A percentile compares a stretch with the other conserved stretches of the same genome.
These are phyloP conservation scores for Mylabris sibirica DNA, from an alignment of 2,888 invertebrate genomes.

Conservation along the genomic window DNA sequence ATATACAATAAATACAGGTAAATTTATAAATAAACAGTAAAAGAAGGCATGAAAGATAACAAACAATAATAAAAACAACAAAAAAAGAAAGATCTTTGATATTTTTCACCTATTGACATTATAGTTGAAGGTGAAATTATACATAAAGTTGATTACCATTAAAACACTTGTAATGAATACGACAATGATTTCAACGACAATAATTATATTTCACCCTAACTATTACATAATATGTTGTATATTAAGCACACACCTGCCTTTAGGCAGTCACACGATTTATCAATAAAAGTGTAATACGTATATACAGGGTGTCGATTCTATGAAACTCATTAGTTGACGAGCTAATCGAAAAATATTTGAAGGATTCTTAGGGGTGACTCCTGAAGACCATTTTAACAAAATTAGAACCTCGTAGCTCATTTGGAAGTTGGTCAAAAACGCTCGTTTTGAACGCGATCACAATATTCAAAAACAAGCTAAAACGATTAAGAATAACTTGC, in stretches of 20 bases:
- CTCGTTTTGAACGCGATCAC: too few species aligned
- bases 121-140: slow-evolving; percentile 5
- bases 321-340: too few species aligned
- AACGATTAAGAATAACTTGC: too few species aligned
- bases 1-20: background rate
- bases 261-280: background rate
- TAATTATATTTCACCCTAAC: slow-evolving; percentile 5
- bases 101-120: slow-evolving; percentile 8
- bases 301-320: too few species aligned
- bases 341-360: too few species aligned
- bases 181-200: background rate
- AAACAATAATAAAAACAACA: background rate
- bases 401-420: too few species aligned
- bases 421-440: too few species aligned
- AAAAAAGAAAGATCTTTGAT: too few species aligned
- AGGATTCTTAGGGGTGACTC: too few species aligned
- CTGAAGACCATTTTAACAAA: too few species aligned
- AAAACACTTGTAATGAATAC: background rate
- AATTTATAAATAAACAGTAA: background rate
- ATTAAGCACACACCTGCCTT: background rate
- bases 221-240: background rate
- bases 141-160: background rate
- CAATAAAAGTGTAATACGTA: background rate
- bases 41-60: background rate
- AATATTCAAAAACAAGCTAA: too few species aligned